Percentiles rank a stretch among this genome's conserved stretches.
Evolutionary conservation across 1,140 invertebrate genomes (phyloP).

Genomic region (Hyphantria cunea): DNA sequence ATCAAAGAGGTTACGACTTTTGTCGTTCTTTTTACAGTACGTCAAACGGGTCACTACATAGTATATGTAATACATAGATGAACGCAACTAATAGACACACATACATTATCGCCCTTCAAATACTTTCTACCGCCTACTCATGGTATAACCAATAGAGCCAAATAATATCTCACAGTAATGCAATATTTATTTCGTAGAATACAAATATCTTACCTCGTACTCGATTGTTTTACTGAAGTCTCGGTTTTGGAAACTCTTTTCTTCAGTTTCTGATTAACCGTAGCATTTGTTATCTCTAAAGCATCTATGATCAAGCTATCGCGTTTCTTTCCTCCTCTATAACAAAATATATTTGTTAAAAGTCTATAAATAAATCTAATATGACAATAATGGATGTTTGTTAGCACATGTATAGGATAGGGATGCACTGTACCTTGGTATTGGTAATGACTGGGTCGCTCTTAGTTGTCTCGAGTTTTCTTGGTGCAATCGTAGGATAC

Average conservation of each 20-base stretch:
- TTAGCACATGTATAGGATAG: too few relatives aligned
- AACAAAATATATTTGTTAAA: conserved; percentile 25
- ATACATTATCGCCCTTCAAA: too few relatives aligned
- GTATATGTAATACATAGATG: too few relatives aligned
- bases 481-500: conserved; percentile 60
- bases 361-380: background rate
- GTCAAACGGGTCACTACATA: too few relatives aligned
- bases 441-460: conserved; percentile 72
- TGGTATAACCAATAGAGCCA: too few relatives aligned
- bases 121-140: too few relatives aligned
- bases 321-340: conserved; percentile 70
- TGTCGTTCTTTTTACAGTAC: too few relatives aligned
- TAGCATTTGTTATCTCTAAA: conserved; percentile 57
- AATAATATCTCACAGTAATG: too few relatives aligned
- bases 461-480: conserved; percentile 69
- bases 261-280: conserved; percentile 72
- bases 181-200: too few relatives aligned
- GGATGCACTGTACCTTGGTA: conserved; percentile 50
- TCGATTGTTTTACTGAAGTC: conserved; percentile 56
- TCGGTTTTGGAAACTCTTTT: conserved; percentile 82
- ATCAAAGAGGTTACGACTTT: too few relatives aligned
- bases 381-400: background rate
- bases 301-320: conserved; percentile 52
- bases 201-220: conserved; percentile 42
- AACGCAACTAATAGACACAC: too few relatives aligned